phyloP scores from a whole-genome alignment of 2,888 invertebrate species.

The Drosophila prostipennis region DNA sequence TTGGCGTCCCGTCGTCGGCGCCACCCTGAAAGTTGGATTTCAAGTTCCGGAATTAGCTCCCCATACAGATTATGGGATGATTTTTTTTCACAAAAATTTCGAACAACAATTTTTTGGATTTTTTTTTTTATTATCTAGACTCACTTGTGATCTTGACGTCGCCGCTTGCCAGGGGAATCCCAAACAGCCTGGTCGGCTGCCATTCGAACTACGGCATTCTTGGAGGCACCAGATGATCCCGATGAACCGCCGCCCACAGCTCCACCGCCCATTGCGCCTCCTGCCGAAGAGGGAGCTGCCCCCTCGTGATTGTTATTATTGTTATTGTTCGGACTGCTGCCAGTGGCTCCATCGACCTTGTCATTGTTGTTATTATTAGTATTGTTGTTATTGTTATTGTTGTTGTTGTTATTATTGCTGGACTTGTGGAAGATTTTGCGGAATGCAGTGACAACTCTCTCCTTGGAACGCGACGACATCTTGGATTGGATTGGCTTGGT shows the following conservation, averaged over 20 bases:
- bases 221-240: constrained; percentile 36
- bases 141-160: constrained; percentile 80
- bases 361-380: constrained; percentile 84
- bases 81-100: neutral
- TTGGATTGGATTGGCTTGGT: constrained; percentile 39
- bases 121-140: constrained; percentile 4
- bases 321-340: constrained; percentile 54
- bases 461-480: constrained; percentile 92
- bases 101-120: neutral
- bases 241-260: constrained; percentile 14
- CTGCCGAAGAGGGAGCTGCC: constrained; percentile 23
- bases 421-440: constrained; percentile 89
- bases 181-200: constrained; percentile 61
- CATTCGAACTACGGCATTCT: constrained; percentile 61
- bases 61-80: neutral
- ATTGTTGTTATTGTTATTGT: constrained; percentile 85
- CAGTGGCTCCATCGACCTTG: constrained; percentile 87
- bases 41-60: neutral
- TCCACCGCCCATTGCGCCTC: constrained; percentile 85
- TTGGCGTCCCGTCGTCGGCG: constrained; percentile 78
- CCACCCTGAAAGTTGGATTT: constrained; percentile 77
- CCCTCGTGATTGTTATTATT: constrained; percentile 69
- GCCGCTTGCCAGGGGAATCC: constrained; percentile 80
- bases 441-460: constrained; percentile 92
- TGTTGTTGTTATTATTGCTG: constrained; percentile 85